Evolutionary conservation across 2,888 invertebrate species (phyloP).

Genomic region (Azorinus chamasolen): DNA sequence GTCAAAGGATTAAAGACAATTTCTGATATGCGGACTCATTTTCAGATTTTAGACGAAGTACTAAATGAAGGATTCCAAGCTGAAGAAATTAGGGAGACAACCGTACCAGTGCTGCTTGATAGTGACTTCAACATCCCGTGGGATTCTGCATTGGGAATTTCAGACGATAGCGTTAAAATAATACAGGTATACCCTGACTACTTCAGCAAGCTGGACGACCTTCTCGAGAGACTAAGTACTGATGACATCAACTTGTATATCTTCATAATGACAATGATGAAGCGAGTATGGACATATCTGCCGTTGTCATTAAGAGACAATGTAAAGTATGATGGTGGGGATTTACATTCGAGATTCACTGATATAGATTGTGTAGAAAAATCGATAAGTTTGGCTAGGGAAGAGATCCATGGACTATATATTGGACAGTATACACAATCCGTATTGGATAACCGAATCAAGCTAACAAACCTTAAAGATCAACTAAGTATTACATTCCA

Average conservation of each 20-base stretch:
- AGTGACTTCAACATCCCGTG: constrained; percentile 20
- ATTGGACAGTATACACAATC: constrained; percentile 31
- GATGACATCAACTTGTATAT: constrained; percentile 28
- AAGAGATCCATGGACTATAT: constrained; percentile 43
- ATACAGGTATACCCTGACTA: constrained; percentile 16
- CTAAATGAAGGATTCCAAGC: too few relatives aligned
- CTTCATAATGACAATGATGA: constrained; percentile 27
- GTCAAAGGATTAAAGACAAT: too few relatives aligned
- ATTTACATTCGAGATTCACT: constrained; percentile 12
- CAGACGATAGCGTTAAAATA: constrained; percentile 2
- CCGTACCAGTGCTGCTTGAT: too few relatives aligned
- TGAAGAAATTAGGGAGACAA: too few relatives aligned
- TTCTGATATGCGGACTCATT: too few relatives aligned
- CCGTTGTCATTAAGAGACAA: constrained; percentile 16
- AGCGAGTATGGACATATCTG: constrained; percentile 39
- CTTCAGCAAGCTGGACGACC: constrained; percentile 23
- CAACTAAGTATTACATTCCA: constrained; percentile 25
- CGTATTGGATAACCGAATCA: constrained; percentile 25
- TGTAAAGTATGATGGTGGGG: neutral
- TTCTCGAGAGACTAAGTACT: constrained; percentile 2
- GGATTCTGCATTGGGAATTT: constrained; percentile 21
- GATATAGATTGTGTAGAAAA: constrained; percentile 43
- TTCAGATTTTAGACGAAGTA: constrained; percentile 16
- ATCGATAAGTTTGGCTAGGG: constrained; percentile 22
- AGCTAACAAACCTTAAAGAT: constrained; percentile 14